These are phyloP conservation scores for Sylvilagus bachmani DNA, from an alignment of 2,113 vertebrate genomes.

Conservation along the genomic window DNA sequence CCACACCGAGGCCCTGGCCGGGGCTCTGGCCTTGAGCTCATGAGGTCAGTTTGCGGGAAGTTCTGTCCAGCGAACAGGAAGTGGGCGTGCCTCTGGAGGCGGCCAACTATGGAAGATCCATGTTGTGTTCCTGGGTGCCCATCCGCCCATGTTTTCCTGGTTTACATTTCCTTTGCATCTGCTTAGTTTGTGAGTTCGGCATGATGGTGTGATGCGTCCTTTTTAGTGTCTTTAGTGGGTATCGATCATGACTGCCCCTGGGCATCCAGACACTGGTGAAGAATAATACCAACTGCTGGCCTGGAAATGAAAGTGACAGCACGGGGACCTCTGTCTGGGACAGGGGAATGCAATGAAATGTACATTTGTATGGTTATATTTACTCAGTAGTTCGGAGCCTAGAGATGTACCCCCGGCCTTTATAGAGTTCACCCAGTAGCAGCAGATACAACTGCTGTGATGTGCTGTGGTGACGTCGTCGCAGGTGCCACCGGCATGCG, in stretches of 20 bases:
- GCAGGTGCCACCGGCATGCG: not conserved
- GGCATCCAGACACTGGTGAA: not conserved
- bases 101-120: not conserved
- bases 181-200: constrained; percentile 61
- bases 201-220: constrained; percentile 48
- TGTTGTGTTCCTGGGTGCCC: constrained; percentile 64
- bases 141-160: constrained; percentile 43
- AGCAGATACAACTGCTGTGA: not conserved
- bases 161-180: constrained; percentile 58
- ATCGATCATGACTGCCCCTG: not conserved
- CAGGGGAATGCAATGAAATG: not conserved
- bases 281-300: constrained; percentile 15
- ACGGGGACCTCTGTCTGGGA: not conserved
- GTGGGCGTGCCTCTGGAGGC: constrained; percentile 9
- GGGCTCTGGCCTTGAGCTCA: not conserved
- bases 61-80: not conserved
- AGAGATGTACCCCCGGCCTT: not conserved
- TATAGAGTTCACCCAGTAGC: not conserved
- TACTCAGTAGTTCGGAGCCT: not conserved
- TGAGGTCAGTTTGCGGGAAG: too few species aligned
- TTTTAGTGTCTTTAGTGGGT: constrained; percentile 57
- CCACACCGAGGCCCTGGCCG: not conserved
- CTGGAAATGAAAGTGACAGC: not conserved
- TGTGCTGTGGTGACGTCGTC: not conserved
- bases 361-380: constrained; percentile 47